These are phyloP conservation scores for Gymnopithys bicolor DNA, from an alignment of 2,797 vertebrate species.

Conservation along the genomic window DNA sequence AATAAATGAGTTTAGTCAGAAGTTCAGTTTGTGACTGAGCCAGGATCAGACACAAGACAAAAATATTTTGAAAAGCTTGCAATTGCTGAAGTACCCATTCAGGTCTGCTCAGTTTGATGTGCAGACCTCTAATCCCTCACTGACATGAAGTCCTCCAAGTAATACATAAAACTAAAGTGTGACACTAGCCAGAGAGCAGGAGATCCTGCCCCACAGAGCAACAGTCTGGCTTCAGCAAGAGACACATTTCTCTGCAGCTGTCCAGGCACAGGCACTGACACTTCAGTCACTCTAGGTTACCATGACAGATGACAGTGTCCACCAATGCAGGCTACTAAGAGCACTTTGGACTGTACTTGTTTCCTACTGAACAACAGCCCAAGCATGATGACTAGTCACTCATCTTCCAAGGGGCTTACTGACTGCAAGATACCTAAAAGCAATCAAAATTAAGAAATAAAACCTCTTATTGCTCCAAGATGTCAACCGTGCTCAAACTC, in stretches of 20 bases:
- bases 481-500: neutral
- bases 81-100: neutral
- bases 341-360: neutral
- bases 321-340: neutral
- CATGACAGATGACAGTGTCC: neutral
- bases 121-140: neutral
- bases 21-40: neutral
- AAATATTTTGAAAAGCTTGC: neutral
- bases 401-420: neutral
- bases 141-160: neutral
- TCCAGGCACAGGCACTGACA: neutral
- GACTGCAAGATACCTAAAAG: neutral
- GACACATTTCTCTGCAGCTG: neutral
- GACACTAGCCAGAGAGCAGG: neutral
- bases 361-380: neutral
- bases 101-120: neutral
- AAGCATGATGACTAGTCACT: neutral
- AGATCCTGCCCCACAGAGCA: neutral
- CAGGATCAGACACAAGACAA: neutral
- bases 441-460: neutral
- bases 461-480: neutral
- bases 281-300: neutral
- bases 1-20: neutral
- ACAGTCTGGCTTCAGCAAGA: neutral
- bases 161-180: neutral